phyloP scores from a whole-genome alignment of 2,888 invertebrate genomes.

The Ennomos erosarius region DNA sequence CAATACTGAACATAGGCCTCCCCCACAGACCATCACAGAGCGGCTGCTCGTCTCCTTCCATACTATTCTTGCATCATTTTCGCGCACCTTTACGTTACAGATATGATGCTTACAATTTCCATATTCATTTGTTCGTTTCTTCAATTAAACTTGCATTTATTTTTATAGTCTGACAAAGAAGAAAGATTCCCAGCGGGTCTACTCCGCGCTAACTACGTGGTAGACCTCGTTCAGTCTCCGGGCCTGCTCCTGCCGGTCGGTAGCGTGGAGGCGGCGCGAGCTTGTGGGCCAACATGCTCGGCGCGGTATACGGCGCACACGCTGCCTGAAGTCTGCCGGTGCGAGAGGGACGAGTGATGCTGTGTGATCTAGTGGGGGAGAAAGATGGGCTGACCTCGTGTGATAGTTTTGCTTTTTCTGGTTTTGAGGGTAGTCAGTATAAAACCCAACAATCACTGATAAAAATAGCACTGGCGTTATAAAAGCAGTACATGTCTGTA shows the following conservation, averaged over 20 bases:
- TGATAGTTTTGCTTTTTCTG: neutral
- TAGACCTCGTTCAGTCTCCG: slow-evolving; percentile 83
- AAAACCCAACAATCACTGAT: neutral
- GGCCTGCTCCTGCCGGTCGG: slow-evolving; percentile 71
- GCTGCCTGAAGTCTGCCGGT: slow-evolving; percentile 54
- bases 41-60: too few relatives aligned
- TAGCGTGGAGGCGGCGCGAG: slow-evolving; percentile 58
- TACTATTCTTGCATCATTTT: too few relatives aligned
- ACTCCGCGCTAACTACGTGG: slow-evolving; percentile 85
- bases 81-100: too few relatives aligned
- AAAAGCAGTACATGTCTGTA: too few relatives aligned
- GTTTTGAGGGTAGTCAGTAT: neutral
- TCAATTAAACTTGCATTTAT: neutral
- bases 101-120: too few relatives aligned
- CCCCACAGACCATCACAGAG: too few relatives aligned
- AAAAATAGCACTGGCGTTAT: too few relatives aligned
- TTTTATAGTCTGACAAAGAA: slow-evolving; percentile 33
- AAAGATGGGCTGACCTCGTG: neutral
- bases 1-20: too few relatives aligned
- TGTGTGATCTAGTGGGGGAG: too few relatives aligned
- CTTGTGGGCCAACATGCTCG: slow-evolving; percentile 55
- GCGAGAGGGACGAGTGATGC: slow-evolving; percentile 33
- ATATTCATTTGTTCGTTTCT: too few relatives aligned
- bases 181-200: slow-evolving; percentile 81
- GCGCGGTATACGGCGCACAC: slow-evolving; percentile 54